Conservation (phyloP, 2,888 invertebrate genomes). For the Patella ulyssiponensis region DNA sequence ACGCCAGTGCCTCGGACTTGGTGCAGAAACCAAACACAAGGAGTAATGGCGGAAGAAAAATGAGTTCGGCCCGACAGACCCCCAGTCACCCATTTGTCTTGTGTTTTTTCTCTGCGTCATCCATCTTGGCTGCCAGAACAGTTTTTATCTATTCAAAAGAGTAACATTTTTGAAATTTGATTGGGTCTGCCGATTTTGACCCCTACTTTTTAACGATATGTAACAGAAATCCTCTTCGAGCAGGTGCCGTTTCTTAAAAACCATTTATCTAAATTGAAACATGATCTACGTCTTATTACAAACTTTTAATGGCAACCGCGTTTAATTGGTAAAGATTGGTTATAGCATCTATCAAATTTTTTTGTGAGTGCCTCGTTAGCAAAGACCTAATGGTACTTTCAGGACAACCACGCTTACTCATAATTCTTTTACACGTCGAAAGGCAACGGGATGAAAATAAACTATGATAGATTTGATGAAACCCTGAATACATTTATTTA, state of each 20-base stretch:
- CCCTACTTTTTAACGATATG: neutral
- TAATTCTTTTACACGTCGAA: too few relatives aligned
- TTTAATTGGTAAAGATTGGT: too few relatives aligned
- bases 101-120: neutral
- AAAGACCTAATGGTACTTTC: too few relatives aligned
- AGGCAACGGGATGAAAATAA: too few relatives aligned
- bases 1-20: slow-evolving; percentile 7
- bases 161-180: neutral
- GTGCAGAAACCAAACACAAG: slow-evolving; percentile 9
- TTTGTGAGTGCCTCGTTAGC: too few relatives aligned
- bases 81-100: slow-evolving; percentile 12
- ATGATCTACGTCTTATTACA: too few relatives aligned
- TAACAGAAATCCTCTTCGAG: neutral
- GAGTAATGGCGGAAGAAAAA: slow-evolving; percentile 1
- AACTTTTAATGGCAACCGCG: too few relatives aligned
- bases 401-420: too few relatives aligned
- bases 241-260: neutral
- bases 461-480: too few relatives aligned
- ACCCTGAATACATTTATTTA: too few relatives aligned
- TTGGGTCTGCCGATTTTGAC: neutral
- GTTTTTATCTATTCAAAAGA: slow-evolving; percentile 5
- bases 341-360: too few relatives aligned
- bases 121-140: slow-evolving; percentile 9
- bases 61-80: slow-evolving; percentile 10
- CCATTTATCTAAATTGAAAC: neutral